Conservation (phyloP, 2,113 vertebrate genomes). For the Lucifuga dentata region DNA sequence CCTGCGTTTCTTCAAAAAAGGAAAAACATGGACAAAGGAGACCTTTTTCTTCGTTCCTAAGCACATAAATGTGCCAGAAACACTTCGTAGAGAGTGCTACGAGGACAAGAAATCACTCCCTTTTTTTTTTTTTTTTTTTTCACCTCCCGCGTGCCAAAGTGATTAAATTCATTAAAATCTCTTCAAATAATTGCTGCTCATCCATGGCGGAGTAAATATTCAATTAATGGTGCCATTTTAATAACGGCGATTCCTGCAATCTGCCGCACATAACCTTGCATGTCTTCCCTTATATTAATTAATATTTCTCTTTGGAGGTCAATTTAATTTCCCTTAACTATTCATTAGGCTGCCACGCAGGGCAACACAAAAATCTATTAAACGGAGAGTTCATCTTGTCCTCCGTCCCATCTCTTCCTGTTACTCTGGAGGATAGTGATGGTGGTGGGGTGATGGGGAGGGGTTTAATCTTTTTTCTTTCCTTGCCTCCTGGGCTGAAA, state of each 20-base stretch:
- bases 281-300: constrained; percentile 74
- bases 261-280: constrained; percentile 57
- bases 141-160: constrained; percentile 52
- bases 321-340: constrained; percentile 81
- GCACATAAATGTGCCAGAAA: constrained; percentile 21
- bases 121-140: too few relatives aligned
- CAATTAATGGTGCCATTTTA: constrained; percentile 79
- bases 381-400: constrained; percentile 31
- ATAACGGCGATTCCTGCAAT: constrained; percentile 77
- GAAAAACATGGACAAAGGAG: constrained; percentile 24
- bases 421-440: too few relatives aligned
- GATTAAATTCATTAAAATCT: constrained; percentile 79
- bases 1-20: too few relatives aligned
- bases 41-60: constrained; percentile 37
- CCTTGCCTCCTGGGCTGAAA: constrained; percentile 38
- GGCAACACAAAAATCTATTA: constrained; percentile 48
- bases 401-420: background rate
- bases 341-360: constrained; percentile 70
- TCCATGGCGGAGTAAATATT: constrained; percentile 82
- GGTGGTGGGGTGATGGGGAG: background rate
- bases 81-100: constrained; percentile 19
- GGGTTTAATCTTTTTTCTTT: constrained; percentile 44
- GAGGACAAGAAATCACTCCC: background rate
- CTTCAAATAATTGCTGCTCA: constrained; percentile 77
- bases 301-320: constrained; percentile 80